Evolutionary conservation across 2,888 invertebrate species (phyloP).

Genomic region (Onthophagus sagittarius): DNA sequence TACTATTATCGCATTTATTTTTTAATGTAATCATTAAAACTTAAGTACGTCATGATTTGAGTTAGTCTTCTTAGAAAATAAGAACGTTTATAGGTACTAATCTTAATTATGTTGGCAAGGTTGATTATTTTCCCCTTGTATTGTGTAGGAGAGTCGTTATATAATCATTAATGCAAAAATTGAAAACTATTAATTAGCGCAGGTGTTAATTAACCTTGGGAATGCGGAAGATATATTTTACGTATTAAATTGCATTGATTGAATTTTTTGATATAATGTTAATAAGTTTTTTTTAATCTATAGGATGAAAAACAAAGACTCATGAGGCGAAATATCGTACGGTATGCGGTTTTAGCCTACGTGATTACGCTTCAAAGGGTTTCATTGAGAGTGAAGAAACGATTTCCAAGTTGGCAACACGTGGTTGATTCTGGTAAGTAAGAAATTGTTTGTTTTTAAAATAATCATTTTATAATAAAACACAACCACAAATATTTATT

Average conservation of each 20-base stretch:
- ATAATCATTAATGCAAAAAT: not conserved
- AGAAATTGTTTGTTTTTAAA: not conserved
- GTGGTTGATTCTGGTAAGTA: slow-evolving; percentile 81
- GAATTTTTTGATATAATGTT: not conserved
- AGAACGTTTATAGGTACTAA: not conserved
- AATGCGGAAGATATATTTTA: not conserved
- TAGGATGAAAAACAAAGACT: slow-evolving; percentile 85
- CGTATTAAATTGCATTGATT: not conserved
- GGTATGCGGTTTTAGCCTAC: slow-evolving; percentile 84
- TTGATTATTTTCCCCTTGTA: not conserved
- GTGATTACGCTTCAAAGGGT: slow-evolving; percentile 86
- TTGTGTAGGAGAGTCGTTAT: not conserved
- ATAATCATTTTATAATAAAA: no score
- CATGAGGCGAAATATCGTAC: slow-evolving; percentile 85
- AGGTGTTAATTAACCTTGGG: not conserved
- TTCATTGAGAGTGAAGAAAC: slow-evolving; percentile 79
- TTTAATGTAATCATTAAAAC: not conserved
- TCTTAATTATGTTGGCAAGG: not conserved
- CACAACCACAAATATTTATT: no score
- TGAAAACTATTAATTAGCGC: not conserved
- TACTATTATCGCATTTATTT: not conserved
- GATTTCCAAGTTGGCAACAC: slow-evolving; percentile 87
- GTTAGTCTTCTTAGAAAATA: not conserved
- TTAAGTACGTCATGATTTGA: not conserved
- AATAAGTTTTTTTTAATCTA: slow-evolving; percentile 35